Evolutionary conservation across 1,140 invertebrate species (phyloP), one percentile per base, ranked within the genome.

Genomic region (Sesamia nonagrioides): DNA sequence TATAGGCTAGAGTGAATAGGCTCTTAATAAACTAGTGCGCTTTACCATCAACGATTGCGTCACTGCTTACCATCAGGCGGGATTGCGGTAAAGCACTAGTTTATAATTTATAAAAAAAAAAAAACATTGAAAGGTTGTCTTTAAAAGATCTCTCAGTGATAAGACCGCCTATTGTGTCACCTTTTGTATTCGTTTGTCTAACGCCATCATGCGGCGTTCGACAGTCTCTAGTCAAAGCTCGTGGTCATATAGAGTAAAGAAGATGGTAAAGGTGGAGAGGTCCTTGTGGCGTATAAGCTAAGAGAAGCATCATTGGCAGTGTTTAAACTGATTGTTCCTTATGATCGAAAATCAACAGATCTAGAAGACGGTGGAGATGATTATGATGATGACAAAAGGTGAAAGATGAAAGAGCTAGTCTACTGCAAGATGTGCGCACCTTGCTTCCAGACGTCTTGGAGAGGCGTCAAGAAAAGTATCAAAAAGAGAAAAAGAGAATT

Each of bases 401-500:
- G n/a, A n/a, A n/a, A 88, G 35, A 68, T 92, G n/a, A 82, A 86
- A 58, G 90, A 92, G 66, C 11, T 90, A n/a, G 80, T 80, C 0
- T 83, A 83, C 27, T 88, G 86, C 72, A 86, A 82, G 18, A 82
- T 89, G 50, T 93, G 92, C 37, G 86, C 85, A 0, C 86, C 86
- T 0, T 93, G 92, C 83, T 92, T 89, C 77, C 92, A 93, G 78
- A 78, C 82, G 0, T 92, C 90, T 0, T 91, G 89, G 88, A 77
- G 89, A 0, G 88, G 87, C 11, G 61, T 77, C 21, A 83, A 82
- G 60, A 88, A 85, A 56, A 78, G 77, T 58, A 71, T 84, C 15
- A 84, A 84, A n/a, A n/a, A n/a, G n/a, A n/a, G n/a, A n/a, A n/a
- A n/a, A n/a, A 69, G 61, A 79, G 80, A 21, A 79, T 91, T 21